phyloP scores from a whole-genome alignment of 1,140 invertebrate genomes.

The Trichonephila clavata region DNA sequence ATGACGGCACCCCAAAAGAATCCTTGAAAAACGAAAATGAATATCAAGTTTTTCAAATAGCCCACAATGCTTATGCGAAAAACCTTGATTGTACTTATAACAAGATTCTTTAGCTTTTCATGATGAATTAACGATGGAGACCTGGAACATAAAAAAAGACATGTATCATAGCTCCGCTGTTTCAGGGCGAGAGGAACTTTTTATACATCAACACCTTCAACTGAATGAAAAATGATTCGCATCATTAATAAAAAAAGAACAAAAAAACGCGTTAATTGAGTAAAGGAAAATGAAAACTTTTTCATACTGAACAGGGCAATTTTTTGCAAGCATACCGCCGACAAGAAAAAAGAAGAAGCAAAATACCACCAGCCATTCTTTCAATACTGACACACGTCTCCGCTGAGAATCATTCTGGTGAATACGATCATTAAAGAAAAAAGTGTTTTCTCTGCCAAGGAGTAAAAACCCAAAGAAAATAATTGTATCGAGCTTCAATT shows the following conservation, averaged over 20 bases:
- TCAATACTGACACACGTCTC: conserved; percentile 11
- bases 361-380: conserved; percentile 12
- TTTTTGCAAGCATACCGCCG: neutral
- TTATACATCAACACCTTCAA: conserved; percentile 18
- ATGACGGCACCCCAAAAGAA: neutral
- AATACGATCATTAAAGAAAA: conserved; percentile 29
- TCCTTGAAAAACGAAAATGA: conserved; percentile 6
- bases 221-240: conserved; percentile 24
- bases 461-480: conserved; percentile 37
- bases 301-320: neutral
- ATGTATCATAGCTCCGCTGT: neutral
- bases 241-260: conserved; percentile 3
- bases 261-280: conserved; percentile 29
- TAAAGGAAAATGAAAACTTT: conserved; percentile 30
- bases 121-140: conserved; percentile 12
- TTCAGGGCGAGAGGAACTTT: conserved; percentile 24
- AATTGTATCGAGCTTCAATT: conserved; percentile 51
- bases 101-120: conserved; percentile 21
- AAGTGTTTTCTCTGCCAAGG: neutral
- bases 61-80: conserved; percentile 21
- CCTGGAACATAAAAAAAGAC: neutral
- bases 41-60: conserved; percentile 14
- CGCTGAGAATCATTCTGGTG: conserved; percentile 4
- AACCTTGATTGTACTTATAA: conserved; percentile 14
- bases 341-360: neutral